phyloP scores from a whole-genome alignment of 2,113 vertebrate species.

The Apteryx mantelli region DNA sequence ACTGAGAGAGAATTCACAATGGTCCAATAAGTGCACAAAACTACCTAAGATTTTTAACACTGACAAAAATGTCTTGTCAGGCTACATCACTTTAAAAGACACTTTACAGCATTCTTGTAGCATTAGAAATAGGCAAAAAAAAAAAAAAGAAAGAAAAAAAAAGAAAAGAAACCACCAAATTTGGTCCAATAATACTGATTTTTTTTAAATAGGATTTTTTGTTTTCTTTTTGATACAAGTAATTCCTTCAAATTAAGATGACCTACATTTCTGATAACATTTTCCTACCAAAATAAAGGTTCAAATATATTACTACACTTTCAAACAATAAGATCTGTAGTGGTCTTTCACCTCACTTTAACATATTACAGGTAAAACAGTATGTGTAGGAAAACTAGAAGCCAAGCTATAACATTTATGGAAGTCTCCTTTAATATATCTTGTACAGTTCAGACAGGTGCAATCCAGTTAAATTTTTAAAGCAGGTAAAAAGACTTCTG shows the following conservation, averaged over 20 bases:
- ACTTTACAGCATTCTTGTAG: slow-evolving; percentile 86
- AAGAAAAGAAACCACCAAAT: slow-evolving; percentile 75
- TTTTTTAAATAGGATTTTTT: slow-evolving; percentile 63
- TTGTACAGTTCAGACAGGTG: slow-evolving; percentile 80
- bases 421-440: slow-evolving; percentile 80
- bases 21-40: slow-evolving; percentile 94
- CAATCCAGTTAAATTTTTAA: slow-evolving; percentile 81
- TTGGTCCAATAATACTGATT: slow-evolving; percentile 82
- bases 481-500: slow-evolving; percentile 80
- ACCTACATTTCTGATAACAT: slow-evolving; percentile 72
- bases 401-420: slow-evolving; percentile 82
- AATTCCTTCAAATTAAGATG: slow-evolving; percentile 77
- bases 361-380: slow-evolving; percentile 80
- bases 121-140: slow-evolving; percentile 85
- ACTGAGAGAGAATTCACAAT: slow-evolving; percentile 94
- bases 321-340: slow-evolving; percentile 74
- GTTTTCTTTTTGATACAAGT: slow-evolving; percentile 72
- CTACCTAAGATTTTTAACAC: slow-evolving; percentile 87
- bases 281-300: slow-evolving; percentile 79
- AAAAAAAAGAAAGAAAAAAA: slow-evolving; percentile 66
- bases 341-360: slow-evolving; percentile 76
- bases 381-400: slow-evolving; percentile 78
- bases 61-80: slow-evolving; percentile 89
- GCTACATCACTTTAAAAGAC: slow-evolving; percentile 86
- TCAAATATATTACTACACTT: slow-evolving; percentile 76